phyloP scores from a whole-genome alignment of 2,888 invertebrate genomes.

The Neoitamus cyanurus region DNA sequence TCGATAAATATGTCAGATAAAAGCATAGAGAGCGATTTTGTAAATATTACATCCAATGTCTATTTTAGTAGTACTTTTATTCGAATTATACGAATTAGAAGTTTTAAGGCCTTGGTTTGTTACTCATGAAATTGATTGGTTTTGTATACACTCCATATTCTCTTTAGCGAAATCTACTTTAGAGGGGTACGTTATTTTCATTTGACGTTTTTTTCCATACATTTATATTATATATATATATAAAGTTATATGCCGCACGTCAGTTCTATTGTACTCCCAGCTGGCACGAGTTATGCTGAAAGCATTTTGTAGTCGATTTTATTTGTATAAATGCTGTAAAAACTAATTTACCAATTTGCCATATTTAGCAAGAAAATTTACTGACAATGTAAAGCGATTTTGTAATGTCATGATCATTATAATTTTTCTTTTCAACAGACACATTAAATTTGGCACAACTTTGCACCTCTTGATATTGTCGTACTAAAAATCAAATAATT shows the following conservation, averaged over 20 bases:
- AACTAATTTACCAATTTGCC: conserved; percentile 16
- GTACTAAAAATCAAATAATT: background rate
- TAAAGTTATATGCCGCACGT: conserved; percentile 51
- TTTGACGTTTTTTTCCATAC: conserved; percentile 18
- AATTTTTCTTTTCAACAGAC: conserved; percentile 24
- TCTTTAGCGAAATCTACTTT: conserved; percentile 1
- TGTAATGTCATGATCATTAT: conserved; percentile 32
- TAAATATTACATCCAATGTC: conserved; percentile 14
- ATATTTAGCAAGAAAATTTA: conserved; percentile 32
- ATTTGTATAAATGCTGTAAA: conserved; percentile 40
- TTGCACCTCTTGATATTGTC: background rate
- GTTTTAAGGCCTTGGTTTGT: conserved; percentile 18
- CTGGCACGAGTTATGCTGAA: conserved; percentile 67
- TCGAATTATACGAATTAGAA: background rate
- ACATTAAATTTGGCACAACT: conserved; percentile 17
- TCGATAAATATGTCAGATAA: background rate
- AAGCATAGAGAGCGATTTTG: conserved; percentile 2
- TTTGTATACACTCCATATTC: background rate
- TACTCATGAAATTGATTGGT: background rate
- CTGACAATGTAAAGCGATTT: background rate
- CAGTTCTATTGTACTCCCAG: conserved; percentile 62
- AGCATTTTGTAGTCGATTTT: conserved; percentile 53
- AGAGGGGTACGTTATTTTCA: conserved; percentile 11
- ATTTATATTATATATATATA: background rate
- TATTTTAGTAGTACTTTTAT: background rate